Evolutionary conservation across 2,888 invertebrate species (phyloP).

Genomic region (Melolontha melolontha): DNA sequence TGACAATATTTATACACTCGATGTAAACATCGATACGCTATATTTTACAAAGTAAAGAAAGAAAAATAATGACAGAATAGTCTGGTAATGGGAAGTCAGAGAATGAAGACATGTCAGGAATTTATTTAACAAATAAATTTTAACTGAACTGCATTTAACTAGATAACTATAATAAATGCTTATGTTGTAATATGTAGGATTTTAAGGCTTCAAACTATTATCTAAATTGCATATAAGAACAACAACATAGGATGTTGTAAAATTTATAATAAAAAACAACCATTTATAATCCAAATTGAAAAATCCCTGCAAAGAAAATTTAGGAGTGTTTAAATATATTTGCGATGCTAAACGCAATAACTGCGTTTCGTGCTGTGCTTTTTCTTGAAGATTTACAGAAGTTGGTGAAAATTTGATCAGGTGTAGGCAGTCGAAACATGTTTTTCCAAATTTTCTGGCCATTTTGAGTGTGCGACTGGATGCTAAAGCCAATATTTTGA

Average conservation of each 20-base stretch:
- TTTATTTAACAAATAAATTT: too few relatives aligned
- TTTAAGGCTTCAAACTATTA: neutral
- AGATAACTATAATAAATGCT: too few relatives aligned
- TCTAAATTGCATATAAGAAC: conserved; percentile 13
- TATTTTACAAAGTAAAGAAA: too few relatives aligned
- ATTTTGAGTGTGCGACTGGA: neutral
- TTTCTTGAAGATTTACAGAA: too few relatives aligned
- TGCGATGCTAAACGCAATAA: neutral
- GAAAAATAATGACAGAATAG: too few relatives aligned
- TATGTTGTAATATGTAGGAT: too few relatives aligned
- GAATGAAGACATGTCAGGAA: too few relatives aligned
- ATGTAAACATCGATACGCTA: too few relatives aligned
- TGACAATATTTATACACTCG: too few relatives aligned
- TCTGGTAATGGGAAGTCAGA: too few relatives aligned
- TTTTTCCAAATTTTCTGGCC: conserved; percentile 8
- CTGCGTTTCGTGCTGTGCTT: too few relatives aligned
- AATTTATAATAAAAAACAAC: conserved; percentile 11
- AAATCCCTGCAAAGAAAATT: conserved; percentile 22
- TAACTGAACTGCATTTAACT: too few relatives aligned
- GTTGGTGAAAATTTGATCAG: neutral
- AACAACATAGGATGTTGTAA: conserved; percentile 15
- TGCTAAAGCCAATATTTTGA: neutral
- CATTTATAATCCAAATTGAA: conserved; percentile 24
- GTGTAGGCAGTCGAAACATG: neutral
- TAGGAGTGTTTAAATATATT: conserved; percentile 3